Percentiles rank a stretch among this genome's conserved stretches.
phyloP scores from a whole-genome alignment of 2,888 invertebrate genomes.

The Pyrochroa serraticornis region DNA sequence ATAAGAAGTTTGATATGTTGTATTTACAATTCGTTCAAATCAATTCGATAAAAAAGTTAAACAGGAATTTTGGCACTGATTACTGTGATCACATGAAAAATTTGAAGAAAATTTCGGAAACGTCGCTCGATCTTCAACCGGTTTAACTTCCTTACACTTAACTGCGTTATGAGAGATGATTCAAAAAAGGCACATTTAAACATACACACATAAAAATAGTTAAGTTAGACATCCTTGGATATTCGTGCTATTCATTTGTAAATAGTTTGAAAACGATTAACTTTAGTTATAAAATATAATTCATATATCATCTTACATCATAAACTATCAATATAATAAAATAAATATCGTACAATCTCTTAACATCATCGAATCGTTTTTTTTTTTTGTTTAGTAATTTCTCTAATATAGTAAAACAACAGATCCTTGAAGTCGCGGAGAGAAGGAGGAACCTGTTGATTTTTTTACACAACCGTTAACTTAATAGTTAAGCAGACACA shows the following conservation, averaged over 20 bases:
- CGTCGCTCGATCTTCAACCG: background rate
- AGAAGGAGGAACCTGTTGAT: background rate
- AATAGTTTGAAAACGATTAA: background rate
- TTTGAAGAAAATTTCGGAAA: too few species aligned
- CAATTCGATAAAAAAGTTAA: conserved; percentile 10
- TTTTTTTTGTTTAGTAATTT: background rate
- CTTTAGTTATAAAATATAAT: conserved; percentile 26
- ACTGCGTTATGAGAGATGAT: conserved; percentile 16
- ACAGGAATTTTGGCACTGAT: too few species aligned
- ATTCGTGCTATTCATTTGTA: too few species aligned
- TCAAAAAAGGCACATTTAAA: conserved; percentile 32
- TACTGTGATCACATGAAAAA: too few species aligned
- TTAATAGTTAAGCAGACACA: conserved; percentile 1
- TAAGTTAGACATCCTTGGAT: conserved; percentile 9
- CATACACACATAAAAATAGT: conserved; percentile 28
- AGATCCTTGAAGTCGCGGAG: background rate
- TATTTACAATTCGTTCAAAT: conserved; percentile 29
- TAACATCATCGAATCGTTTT: conserved; percentile 1
- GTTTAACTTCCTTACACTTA: conserved; percentile 6
- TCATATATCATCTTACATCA: conserved; percentile 10
- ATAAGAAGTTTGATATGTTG: conserved; percentile 30
- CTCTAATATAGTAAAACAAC: background rate
- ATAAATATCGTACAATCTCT: conserved; percentile 22
- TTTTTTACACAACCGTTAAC: conserved; percentile 5
- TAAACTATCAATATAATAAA: conserved; percentile 20